Evolutionary conservation across 2,113 vertebrate species (phyloP).

Genomic region (Hystrix cristata): DNA sequence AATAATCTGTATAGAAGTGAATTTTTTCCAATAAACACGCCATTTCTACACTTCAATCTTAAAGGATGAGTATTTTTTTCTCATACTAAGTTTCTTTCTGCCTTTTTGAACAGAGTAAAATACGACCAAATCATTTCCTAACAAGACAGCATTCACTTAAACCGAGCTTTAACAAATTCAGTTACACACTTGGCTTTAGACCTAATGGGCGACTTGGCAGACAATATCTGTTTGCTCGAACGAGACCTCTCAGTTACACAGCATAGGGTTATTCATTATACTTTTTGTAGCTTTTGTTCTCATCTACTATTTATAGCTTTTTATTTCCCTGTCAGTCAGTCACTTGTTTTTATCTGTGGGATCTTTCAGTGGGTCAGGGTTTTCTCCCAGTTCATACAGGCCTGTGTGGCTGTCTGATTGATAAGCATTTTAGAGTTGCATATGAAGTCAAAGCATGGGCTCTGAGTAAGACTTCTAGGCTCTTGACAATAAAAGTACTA

Average conservation of each 20-base stretch:
- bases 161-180: background rate
- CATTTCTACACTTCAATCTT: background rate
- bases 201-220: background rate
- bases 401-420: background rate
- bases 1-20: background rate
- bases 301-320: background rate
- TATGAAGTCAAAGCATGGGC: background rate
- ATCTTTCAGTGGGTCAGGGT: background rate
- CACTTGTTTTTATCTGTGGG: background rate
- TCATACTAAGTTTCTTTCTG: background rate
- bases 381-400: background rate
- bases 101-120: background rate
- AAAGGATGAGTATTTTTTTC: background rate
- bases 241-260: background rate
- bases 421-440: background rate
- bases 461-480: background rate
- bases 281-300: background rate
- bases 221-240: background rate
- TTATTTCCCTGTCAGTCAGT: background rate
- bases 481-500: background rate
- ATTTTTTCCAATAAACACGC: background rate
- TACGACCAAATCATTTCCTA: background rate
- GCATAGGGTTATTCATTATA: background rate
- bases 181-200: background rate
- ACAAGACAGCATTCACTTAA: background rate